These are phyloP conservation scores for Triops longicaudatus DNA, from an alignment of 1,140 invertebrate genomes.

Conservation along the genomic window DNA sequence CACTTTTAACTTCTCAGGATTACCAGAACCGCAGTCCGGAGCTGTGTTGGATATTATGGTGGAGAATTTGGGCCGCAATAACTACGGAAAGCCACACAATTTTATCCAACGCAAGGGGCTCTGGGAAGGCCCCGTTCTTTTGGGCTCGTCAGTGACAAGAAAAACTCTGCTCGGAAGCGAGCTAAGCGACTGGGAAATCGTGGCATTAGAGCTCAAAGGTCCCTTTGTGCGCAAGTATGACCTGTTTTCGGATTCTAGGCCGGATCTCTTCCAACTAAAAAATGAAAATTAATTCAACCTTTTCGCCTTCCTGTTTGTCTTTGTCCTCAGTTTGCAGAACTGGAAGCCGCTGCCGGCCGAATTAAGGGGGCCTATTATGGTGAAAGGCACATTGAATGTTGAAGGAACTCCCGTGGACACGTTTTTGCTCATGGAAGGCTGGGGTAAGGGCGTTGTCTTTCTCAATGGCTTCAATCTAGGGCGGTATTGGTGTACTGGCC, in stretches of 20 bases:
- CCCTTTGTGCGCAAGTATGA: constrained; percentile 38
- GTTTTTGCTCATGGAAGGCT: constrained; percentile 40
- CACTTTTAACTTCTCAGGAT: constrained; percentile 29
- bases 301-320: constrained; percentile 11
- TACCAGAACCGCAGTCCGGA: not conserved
- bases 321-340: constrained; percentile 30
- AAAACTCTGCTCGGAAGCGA: constrained; percentile 27
- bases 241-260: not conserved
- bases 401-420: constrained; percentile 36
- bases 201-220: constrained; percentile 42
- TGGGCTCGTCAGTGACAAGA: constrained; percentile 33
- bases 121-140: constrained; percentile 37
- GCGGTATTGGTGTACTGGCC: constrained; percentile 50
- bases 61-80: constrained; percentile 46
- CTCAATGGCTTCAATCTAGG: constrained; percentile 57
- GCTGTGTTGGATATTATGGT: constrained; percentile 42
- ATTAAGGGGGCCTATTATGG: constrained; percentile 35
- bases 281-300: not conserved
- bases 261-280: not conserved
- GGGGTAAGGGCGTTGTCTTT: constrained; percentile 52
- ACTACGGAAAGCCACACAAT: constrained; percentile 40
- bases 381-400: constrained; percentile 35
- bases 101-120: constrained; percentile 43
- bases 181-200: constrained; percentile 39
- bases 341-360: constrained; percentile 27